These are phyloP conservation scores for Noctua fimbriata DNA, from an alignment of 2,888 invertebrate genomes.

Conservation along the genomic window DNA sequence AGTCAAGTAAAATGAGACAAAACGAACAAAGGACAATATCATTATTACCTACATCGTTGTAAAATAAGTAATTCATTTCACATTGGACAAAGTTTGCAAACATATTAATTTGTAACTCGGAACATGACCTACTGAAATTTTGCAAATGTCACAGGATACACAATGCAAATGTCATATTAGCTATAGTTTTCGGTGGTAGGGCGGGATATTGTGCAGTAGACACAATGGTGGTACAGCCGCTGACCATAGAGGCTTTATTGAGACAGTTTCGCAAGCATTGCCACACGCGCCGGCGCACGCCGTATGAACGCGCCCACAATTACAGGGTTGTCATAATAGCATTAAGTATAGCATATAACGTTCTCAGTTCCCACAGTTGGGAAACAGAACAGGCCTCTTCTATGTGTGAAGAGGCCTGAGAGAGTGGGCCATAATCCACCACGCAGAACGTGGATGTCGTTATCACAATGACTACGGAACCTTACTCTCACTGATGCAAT, in stretches of 20 bases:
- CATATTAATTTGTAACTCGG: not conserved
- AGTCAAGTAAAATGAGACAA: not conserved
- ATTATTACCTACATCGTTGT: not conserved
- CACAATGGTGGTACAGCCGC: conserved; percentile 76
- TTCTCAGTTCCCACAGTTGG: not conserved
- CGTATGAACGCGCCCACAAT: conserved; percentile 62
- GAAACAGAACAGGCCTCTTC: not conserved
- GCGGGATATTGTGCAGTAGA: conserved; percentile 62
- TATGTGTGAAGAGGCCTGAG: too few relatives aligned
- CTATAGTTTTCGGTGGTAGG: conserved; percentile 20
- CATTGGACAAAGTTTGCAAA: conserved; percentile 19
- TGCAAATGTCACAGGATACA: conserved; percentile 20
- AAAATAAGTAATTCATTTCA: conserved; percentile 8
- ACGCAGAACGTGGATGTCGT: not conserved
- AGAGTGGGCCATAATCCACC: not conserved
- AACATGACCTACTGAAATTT: conserved; percentile 7
- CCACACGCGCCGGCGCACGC: conserved; percentile 72
- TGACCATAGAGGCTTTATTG: conserved; percentile 77
- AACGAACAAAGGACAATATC: not conserved
- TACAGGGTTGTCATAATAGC: conserved; percentile 62
- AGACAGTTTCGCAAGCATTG: conserved; percentile 78
- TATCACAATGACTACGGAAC: not conserved
- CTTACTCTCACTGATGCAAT: not conserved
- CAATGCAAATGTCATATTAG: conserved; percentile 30
- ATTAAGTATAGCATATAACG: conserved; percentile 3